Percentiles rank a stretch among this genome's conserved stretches.
These are phyloP conservation scores for Gambusia affinis DNA, from an alignment of 2,113 vertebrate species.

Conservation along the genomic window DNA sequence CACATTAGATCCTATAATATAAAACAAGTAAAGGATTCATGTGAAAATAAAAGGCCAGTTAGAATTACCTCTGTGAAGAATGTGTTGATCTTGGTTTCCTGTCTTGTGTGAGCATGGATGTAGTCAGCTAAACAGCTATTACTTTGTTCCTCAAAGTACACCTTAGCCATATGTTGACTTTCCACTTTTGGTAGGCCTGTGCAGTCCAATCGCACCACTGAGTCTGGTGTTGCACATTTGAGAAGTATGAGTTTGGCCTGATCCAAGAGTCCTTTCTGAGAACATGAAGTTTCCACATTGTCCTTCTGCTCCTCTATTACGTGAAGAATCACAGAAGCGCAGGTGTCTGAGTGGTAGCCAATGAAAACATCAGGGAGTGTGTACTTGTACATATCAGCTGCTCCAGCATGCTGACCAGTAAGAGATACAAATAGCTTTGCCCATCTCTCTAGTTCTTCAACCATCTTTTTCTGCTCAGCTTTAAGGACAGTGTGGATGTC, in stretches of 20 bases:
- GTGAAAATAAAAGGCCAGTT: neutral
- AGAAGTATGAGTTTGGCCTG: constrained; percentile 83
- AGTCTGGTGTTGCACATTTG: constrained; percentile 90
- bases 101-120: constrained; percentile 71
- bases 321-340: constrained; percentile 90
- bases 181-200: constrained; percentile 62
- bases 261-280: constrained; percentile 50
- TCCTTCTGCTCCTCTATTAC: constrained; percentile 69
- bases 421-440: constrained; percentile 74
- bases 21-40: neutral
- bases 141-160: constrained; percentile 85
- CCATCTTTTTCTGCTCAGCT: constrained; percentile 76
- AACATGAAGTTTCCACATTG: constrained; percentile 10
- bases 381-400: constrained; percentile 71
- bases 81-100: neutral
- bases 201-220: constrained; percentile 84
- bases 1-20: neutral
- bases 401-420: constrained; percentile 36
- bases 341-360: constrained; percentile 90
- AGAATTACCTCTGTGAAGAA: constrained; percentile 88
- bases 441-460: constrained; percentile 82
- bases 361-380: constrained; percentile 86
- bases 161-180: constrained; percentile 58
- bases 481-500: constrained; percentile 88
- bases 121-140: constrained; percentile 87